A percentile compares a stretch with the other conserved stretches of the same genome.
Evolutionary conservation across 2,888 invertebrate species (phyloP).

Genomic region (Scaptodrosophila latifasciaeformis): DNA sequence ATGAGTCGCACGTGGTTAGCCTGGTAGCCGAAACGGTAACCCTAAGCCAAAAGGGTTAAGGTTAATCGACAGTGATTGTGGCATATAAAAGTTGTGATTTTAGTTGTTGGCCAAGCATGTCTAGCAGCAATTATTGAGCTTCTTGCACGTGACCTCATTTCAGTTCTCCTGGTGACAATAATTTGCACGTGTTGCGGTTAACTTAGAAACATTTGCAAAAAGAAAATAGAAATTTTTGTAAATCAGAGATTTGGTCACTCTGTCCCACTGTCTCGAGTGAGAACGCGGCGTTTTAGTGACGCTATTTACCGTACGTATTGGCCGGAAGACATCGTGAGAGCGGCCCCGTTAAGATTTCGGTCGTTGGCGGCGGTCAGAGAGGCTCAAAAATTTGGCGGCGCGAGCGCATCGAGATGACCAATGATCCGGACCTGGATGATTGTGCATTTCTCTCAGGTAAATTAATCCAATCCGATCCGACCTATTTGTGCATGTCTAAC

Average conservation of each 20-base stretch:
- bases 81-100: slow-evolving; percentile 12
- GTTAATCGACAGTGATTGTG: slow-evolving; percentile 4
- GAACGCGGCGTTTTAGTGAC: slow-evolving; percentile 45
- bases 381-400: slow-evolving; percentile 75
- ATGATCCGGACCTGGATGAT: slow-evolving; percentile 92
- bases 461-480: neutral
- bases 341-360: slow-evolving; percentile 76
- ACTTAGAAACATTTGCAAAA: slow-evolving; percentile 2
- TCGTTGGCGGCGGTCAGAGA: slow-evolving; percentile 75
- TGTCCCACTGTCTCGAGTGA: neutral
- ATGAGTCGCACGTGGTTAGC: slow-evolving; percentile 2
- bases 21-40: neutral
- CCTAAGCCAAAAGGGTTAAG: slow-evolving; percentile 1
- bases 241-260: too few species aligned
- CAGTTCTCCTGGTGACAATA: too few species aligned
- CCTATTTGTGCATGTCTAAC: too few species aligned
- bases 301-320: slow-evolving; percentile 71
- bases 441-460: slow-evolving; percentile 93
- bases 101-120: too few species aligned
- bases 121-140: slow-evolving; percentile 10
- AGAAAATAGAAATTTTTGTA: slow-evolving; percentile 3
- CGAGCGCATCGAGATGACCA: slow-evolving; percentile 84
- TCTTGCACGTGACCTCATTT: neutral
- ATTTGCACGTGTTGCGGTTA: neutral
- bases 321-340: slow-evolving; percentile 74